Evolutionary conservation across 2,797 vertebrate species (phyloP), one percentile per base, ranked within the genome.

Genomic region (Lutjanus argentimaculatus): DNA sequence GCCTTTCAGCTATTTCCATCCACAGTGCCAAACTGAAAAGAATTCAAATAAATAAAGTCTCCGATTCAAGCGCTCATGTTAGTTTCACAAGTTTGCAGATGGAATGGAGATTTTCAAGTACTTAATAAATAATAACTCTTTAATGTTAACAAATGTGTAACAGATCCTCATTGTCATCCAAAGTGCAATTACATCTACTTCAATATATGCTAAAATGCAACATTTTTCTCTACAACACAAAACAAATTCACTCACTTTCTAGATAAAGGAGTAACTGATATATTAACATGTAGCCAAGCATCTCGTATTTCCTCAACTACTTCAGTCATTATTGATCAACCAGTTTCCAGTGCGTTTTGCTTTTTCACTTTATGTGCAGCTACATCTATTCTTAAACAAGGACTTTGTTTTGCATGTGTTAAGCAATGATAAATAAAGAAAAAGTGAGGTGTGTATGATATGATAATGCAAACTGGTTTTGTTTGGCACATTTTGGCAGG

Each of bases 261-360:
- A 9, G 16, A 10, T 58, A 52, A 64, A 49, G 30, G 48, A 52
- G 17, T 45, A 78, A 49, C 7, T 58, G 25, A n/a, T 3, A 61
- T 15, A 71, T 49, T 40, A 64, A 76, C 6, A 55, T 53, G 46
- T 30, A 70, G 21, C 36, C 36, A 40, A 67, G 22, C 13, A 65
- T 96, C 96, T 97, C 91, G 96, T 95, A 96, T 92, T 95, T 95
- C 30, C 95, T 95, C 84, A 97, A 75, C 92, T 96, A 95, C 92
- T 96, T 96, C 79, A 96, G 91, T 96, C 95, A 96, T 83, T 93
- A 94, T 45, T 93, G 91, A 75, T 97, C 96, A 92, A 96, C 95
- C 36, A 94, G 87, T 78, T 96, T 96, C 94, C 96, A 96, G 93
- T 96, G 55, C 1, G 8, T 12, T 48, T 58, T 48, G 11, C n/a